Evolutionary conservation across 2,888 invertebrate species (phyloP).

Genomic region (Alcis repandata): DNA sequence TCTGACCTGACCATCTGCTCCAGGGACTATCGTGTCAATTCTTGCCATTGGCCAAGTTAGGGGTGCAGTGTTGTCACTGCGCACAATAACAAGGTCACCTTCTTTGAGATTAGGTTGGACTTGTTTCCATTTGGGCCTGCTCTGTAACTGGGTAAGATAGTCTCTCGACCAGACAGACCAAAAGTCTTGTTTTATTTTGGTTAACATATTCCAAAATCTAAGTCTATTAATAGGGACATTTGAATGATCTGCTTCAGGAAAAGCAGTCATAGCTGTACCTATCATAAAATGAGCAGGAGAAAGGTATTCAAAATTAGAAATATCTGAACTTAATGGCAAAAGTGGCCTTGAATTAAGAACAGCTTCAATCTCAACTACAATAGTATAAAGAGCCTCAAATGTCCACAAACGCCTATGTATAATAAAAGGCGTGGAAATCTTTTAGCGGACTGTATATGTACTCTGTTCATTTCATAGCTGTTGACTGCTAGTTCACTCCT

Average conservation of each 20-base stretch:
- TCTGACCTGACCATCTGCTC: conserved; percentile 25
- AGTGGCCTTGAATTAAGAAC: conserved; percentile 25
- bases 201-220: conserved; percentile 24
- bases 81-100: conserved; percentile 15
- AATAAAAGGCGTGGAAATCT: no score
- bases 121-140: conserved; percentile 30
- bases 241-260: conserved; percentile 16
- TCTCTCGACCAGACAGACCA: conserved; percentile 21
- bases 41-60: conserved; percentile 33
- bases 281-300: conserved; percentile 25
- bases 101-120: conserved; percentile 22
- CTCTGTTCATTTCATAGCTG: no score
- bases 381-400: conserved; percentile 22
- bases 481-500: no score
- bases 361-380: conserved; percentile 13
- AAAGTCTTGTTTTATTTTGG: conserved; percentile 30
- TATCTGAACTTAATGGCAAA: neutral
- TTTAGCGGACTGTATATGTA: no score
- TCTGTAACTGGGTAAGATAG: conserved; percentile 25
- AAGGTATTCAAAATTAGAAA: conserved; percentile 9
- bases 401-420: no score
- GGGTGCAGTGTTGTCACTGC: conserved; percentile 24
- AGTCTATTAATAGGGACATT: conserved; percentile 12
- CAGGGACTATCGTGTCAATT: conserved; percentile 26
- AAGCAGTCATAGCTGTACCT: conserved; percentile 22